These are phyloP conservation scores for Nanger granti DNA, from an alignment of 2,113 vertebrate species.

Conservation along the genomic window DNA sequence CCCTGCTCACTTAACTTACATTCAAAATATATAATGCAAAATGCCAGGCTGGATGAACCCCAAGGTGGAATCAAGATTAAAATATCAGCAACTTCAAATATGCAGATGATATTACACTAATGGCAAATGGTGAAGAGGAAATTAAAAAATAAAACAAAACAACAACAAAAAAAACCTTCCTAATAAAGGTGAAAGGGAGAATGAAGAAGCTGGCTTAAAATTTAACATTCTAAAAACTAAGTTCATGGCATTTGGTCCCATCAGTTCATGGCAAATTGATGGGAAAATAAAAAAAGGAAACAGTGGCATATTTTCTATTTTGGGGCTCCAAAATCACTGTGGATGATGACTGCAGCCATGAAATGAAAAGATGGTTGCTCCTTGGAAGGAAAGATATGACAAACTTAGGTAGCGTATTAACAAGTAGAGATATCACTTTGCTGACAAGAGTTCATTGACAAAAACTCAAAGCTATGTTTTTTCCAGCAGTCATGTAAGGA, in stretches of 20 bases:
- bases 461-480: background rate
- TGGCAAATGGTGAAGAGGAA: background rate
- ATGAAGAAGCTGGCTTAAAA: background rate
- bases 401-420: background rate
- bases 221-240: background rate
- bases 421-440: background rate
- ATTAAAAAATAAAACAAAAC: background rate
- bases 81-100: background rate
- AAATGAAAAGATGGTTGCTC: background rate
- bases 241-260: background rate
- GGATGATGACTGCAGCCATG: background rate
- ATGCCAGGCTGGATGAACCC: background rate
- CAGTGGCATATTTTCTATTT: background rate
- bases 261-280: background rate
- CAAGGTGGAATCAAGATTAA: background rate
- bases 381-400: background rate
- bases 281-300: rapidly evolving
- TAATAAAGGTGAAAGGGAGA: background rate
- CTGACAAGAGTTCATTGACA: background rate
- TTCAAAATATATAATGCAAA: background rate
- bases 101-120: background rate
- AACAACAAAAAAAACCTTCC: background rate
- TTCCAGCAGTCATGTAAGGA: background rate
- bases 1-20: background rate
- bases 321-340: background rate